Percentiles rank a stretch among this genome's conserved stretches.
phyloP scores from a whole-genome alignment of 2,888 invertebrate genomes.

The Dysmachus trigonus region DNA sequence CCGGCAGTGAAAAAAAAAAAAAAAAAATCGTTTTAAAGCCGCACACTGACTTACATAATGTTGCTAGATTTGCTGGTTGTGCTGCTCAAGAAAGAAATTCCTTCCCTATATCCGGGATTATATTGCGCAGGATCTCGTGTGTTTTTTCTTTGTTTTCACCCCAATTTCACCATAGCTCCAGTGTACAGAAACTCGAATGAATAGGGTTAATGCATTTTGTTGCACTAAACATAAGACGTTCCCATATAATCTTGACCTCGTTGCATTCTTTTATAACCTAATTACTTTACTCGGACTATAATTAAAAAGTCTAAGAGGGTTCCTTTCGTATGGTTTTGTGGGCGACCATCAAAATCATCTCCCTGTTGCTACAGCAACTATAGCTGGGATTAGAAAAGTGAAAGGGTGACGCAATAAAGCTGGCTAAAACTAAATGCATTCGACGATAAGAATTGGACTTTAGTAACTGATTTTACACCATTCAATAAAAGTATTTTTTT shows the following conservation, averaged over 20 bases:
- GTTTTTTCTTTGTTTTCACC: background rate
- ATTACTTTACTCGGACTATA: background rate
- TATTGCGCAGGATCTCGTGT: background rate
- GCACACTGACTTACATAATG: background rate
- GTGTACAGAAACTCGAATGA: background rate
- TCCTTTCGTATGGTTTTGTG: background rate
- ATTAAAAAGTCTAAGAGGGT: background rate
- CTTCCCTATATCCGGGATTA: background rate
- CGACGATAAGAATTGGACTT: background rate
- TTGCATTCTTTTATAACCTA: background rate
- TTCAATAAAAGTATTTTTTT: background rate
- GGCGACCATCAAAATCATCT: background rate
- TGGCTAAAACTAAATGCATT: background rate
- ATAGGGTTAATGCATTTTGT: background rate
- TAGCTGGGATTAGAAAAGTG: background rate
- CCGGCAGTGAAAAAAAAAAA: background rate
- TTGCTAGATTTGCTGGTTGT: background rate
- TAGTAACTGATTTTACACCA: background rate
- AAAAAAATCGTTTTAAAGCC: background rate
- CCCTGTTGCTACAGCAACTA: background rate
- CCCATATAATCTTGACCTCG: background rate
- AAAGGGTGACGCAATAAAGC: background rate
- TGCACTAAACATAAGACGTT: background rate
- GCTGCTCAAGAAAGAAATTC: background rate
- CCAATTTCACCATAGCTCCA: background rate